Evolutionary conservation across 2,888 invertebrate species (phyloP).

Genomic region (Ichneumoninae sp.): DNA sequence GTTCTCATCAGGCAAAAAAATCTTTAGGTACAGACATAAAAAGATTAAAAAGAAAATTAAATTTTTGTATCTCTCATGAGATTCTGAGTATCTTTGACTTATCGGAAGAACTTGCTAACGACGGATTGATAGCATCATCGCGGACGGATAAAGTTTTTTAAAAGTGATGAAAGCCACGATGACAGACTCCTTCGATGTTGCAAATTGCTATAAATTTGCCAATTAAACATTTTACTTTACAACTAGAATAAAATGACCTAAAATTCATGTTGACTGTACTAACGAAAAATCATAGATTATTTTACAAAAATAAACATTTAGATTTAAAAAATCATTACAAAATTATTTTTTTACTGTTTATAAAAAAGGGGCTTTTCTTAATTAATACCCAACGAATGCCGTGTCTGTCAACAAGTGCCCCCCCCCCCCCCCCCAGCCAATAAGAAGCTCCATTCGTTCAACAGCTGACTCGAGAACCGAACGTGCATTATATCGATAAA

Average conservation of each 20-base stretch:
- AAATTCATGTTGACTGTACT: too few species aligned
- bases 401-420: constrained; percentile 3
- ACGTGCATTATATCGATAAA: not conserved
- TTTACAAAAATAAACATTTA: too few species aligned
- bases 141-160: too few species aligned
- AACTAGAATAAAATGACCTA: too few species aligned
- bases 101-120: too few species aligned
- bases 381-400: not conserved
- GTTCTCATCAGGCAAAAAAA: not conserved
- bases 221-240: too few species aligned
- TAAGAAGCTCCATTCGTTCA: not conserved
- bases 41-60: not conserved
- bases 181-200: too few species aligned
- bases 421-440: not conserved
- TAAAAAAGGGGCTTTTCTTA: not conserved
- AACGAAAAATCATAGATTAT: too few species aligned
- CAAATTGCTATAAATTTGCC: too few species aligned
- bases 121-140: too few species aligned
- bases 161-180: too few species aligned
- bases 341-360: not conserved
- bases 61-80: not conserved
- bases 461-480: constrained; percentile 8
- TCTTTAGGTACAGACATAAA: not conserved
- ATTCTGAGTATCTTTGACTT: not conserved
- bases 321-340: not conserved